A percentile compares a stretch with the other conserved stretches of the same genome.
These are phyloP conservation scores for Globodera ellingtonae DNA, from an alignment of 1,140 invertebrate species.

Conservation along the genomic window DNA sequence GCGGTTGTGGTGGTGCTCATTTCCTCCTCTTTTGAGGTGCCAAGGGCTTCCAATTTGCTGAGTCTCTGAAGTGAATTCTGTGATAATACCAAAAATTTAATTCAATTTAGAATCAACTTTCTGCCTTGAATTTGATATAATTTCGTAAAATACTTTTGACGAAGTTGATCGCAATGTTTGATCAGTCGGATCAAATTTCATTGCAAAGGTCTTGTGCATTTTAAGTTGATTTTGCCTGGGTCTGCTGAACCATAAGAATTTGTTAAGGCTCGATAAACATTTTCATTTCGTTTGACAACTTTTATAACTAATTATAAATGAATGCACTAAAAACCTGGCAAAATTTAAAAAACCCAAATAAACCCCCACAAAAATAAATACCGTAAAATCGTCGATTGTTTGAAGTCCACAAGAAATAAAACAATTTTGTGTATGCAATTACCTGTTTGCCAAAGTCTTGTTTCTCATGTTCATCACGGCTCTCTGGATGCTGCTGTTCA, in stretches of 20 bases:
- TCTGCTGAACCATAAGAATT: too few relatives aligned
- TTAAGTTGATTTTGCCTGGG: too few relatives aligned
- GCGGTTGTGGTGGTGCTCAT: slow-evolving; percentile 27
- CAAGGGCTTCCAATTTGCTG: background rate
- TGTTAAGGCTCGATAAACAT: too few relatives aligned
- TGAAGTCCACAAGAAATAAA: background rate
- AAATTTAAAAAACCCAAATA: too few relatives aligned
- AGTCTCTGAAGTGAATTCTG: background rate
- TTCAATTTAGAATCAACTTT: background rate
- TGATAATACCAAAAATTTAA: background rate
- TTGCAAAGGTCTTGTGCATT: background rate
- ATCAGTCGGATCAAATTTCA: background rate
- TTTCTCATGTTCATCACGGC: background rate
- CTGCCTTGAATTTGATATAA: background rate
- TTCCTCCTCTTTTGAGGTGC: slow-evolving; percentile 5
- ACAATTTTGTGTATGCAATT: background rate
- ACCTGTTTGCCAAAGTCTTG: background rate
- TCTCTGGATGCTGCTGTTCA: slow-evolving; percentile 57
- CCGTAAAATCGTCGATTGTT: too few relatives aligned
- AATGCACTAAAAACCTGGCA: too few relatives aligned
- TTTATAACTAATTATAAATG: too few relatives aligned
- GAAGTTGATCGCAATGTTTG: background rate
- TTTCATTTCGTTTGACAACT: too few relatives aligned
- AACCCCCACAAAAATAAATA: too few relatives aligned
- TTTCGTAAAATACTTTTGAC: too few relatives aligned